These are phyloP conservation scores for Bhutanitis thaidina DNA, from an alignment of 2,888 invertebrate genomes.

Conservation along the genomic window DNA sequence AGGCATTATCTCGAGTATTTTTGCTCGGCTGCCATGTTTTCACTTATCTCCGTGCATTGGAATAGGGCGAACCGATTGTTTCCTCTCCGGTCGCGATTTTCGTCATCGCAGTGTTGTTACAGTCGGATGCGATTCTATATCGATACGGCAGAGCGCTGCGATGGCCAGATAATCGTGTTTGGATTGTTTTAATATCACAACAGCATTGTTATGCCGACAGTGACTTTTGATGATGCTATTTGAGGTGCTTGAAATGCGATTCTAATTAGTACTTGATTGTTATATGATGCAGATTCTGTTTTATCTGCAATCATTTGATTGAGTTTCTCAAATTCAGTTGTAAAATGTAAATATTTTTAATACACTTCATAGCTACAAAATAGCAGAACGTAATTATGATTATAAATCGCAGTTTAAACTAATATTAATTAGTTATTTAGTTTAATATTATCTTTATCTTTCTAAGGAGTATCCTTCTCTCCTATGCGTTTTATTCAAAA, in stretches of 20 bases:
- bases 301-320: neutral
- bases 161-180: slow-evolving; percentile 30
- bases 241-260: slow-evolving; percentile 14
- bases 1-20: slow-evolving; percentile 65
- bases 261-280: slow-evolving; percentile 1
- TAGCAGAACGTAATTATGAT: too few relatives aligned
- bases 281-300: neutral
- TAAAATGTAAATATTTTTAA: too few relatives aligned
- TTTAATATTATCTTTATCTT: too few relatives aligned
- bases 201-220: slow-evolving; percentile 27
- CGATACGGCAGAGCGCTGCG: slow-evolving; percentile 29
- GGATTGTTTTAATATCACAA: slow-evolving; percentile 24
- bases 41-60: slow-evolving; percentile 63
- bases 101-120: slow-evolving; percentile 49
- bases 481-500: too few relatives aligned
- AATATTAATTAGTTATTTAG: too few relatives aligned
- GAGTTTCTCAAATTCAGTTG: too few relatives aligned
- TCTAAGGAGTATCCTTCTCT: too few relatives aligned
- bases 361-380: too few relatives aligned
- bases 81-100: slow-evolving; percentile 49
- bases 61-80: slow-evolving; percentile 62
- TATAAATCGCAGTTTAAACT: too few relatives aligned
- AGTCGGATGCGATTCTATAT: slow-evolving; percentile 32
- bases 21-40: slow-evolving; percentile 70
- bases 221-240: slow-evolving; percentile 20